These are phyloP conservation scores for Dusona sp. DNA, from an alignment of 2,888 invertebrate species.

Conservation along the genomic window DNA sequence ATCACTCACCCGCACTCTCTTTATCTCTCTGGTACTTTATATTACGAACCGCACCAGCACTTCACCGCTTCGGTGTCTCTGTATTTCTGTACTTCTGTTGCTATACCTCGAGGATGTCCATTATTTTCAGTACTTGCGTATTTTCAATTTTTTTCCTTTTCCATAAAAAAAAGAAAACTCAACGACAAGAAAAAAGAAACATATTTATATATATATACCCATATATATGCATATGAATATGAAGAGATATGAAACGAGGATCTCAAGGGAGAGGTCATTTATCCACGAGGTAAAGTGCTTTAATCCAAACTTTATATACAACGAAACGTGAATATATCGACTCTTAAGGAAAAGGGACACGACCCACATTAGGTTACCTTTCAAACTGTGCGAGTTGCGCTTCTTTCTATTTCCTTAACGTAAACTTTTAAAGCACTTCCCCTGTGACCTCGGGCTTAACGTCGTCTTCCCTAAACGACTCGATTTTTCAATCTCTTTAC, in stretches of 20 bases:
- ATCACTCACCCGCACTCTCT: not conserved
- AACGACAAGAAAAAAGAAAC: not conserved
- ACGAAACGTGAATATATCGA: conserved; percentile 31
- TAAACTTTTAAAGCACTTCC: conserved; percentile 9
- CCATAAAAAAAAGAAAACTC: not conserved
- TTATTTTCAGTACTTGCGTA: conserved; percentile 56
- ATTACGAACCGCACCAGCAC: conserved; percentile 40
- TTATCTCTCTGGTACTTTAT: conserved; percentile 34
- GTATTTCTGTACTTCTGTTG: conserved; percentile 8
- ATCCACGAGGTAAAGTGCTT: conserved; percentile 56
- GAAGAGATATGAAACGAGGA: conserved; percentile 40
- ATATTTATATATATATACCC: not conserved
- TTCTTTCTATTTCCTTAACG: conserved; percentile 18
- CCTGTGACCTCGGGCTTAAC: not conserved
- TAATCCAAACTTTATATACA: conserved; percentile 51
- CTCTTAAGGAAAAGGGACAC: not conserved
- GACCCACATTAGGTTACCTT: not conserved
- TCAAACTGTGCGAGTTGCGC: not conserved
- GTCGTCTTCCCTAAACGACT: not conserved
- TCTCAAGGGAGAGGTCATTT: conserved; percentile 53
- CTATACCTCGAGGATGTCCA: conserved; percentile 53
- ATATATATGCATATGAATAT: conserved; percentile 3
- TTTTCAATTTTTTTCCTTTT: conserved; percentile 40
- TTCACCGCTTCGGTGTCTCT: conserved; percentile 22
- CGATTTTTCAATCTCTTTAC: conserved; percentile 34